phyloP scores from a whole-genome alignment of 2,888 invertebrate species.

The Thysanoteuthis rhombus region DNA sequence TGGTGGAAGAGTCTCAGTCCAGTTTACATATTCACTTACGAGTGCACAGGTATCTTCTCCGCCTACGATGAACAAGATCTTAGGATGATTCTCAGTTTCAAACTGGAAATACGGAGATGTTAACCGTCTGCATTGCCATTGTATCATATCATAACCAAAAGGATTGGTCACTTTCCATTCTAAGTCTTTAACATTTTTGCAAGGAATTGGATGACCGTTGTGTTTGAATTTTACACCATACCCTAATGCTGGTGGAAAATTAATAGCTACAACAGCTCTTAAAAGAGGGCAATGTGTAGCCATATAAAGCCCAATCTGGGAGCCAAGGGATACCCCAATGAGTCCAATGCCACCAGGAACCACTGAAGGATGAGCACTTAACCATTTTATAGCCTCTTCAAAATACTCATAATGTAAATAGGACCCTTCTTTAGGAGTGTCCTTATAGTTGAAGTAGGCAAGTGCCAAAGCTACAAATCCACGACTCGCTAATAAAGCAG shows the following conservation, averaged over 20 bases:
- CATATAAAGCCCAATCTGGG: conserved; percentile 43
- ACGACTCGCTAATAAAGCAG: conserved; percentile 56
- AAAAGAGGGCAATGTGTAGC: conserved; percentile 38
- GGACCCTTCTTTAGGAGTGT: background rate
- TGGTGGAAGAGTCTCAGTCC: conserved; percentile 26
- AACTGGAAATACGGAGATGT: background rate
- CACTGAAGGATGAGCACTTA: conserved; percentile 43
- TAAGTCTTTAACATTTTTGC: background rate
- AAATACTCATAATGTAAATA: conserved; percentile 1
- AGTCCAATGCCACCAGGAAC: conserved; percentile 42
- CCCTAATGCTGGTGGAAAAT: background rate
- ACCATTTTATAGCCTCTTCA: conserved; percentile 48
- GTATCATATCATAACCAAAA: background rate
- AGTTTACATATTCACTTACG: background rate
- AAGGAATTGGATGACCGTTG: background rate
- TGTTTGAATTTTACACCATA: background rate
- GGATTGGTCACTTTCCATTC: background rate
- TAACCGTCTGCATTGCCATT: background rate
- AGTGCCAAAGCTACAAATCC: conserved; percentile 55
- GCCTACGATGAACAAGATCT: background rate
- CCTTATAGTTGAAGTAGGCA: conserved; percentile 54
- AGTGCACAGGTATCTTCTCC: background rate
- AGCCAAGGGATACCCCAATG: conserved; percentile 51
- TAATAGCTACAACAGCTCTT: background rate
- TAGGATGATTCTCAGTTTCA: background rate